Conservation (phyloP, 2,797 vertebrate genomes). For the Meriones psammophilus region DNA sequence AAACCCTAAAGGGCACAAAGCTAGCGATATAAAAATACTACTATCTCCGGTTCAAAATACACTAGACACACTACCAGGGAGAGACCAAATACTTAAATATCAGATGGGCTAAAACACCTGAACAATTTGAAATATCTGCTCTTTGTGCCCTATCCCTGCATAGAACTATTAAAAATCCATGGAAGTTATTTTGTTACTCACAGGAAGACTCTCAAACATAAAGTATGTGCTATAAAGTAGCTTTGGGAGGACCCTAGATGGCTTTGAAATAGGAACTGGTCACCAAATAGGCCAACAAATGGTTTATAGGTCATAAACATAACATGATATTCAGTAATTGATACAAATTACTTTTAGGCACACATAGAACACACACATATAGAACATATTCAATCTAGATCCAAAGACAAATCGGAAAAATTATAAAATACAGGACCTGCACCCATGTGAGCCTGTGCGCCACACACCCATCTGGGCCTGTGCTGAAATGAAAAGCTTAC, state of each 20-base stretch:
- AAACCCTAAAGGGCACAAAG: conserved; percentile 3
- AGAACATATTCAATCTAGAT: neutral
- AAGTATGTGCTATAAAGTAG: neutral
- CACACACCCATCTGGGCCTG: neutral
- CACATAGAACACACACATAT: neutral
- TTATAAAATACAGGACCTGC: neutral
- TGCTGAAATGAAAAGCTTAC: conserved; percentile 47
- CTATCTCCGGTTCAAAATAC: neutral
- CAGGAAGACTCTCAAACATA: neutral
- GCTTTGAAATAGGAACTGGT: neutral
- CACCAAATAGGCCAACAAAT: neutral
- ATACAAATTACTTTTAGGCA: neutral
- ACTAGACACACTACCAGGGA: neutral
- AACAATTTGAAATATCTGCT: neutral
- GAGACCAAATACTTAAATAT: neutral
- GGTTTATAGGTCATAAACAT: neutral
- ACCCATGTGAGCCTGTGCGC: neutral
- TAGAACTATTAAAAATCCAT: neutral
- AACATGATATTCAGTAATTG: neutral
- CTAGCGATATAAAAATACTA: neutral
- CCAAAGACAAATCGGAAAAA: neutral
- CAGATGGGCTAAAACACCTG: neutral
- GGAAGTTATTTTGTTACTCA: neutral
- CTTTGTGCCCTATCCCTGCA: neutral
- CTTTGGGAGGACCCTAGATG: no score